phyloP scores from a whole-genome alignment of 2,113 vertebrate species.

The Puma concolor region DNA sequence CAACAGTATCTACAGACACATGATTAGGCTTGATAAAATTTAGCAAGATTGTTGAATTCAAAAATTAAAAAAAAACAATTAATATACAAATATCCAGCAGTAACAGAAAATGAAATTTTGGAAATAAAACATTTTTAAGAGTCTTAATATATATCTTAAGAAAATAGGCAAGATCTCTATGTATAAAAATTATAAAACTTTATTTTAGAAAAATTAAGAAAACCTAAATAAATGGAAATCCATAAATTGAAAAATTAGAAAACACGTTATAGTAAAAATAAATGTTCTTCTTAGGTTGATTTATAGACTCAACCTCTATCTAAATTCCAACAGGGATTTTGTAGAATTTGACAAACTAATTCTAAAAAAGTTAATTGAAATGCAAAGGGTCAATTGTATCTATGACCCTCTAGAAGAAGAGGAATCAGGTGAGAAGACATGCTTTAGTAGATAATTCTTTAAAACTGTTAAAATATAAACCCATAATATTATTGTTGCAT shows the following conservation, averaged over 20 bases:
- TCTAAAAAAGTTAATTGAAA: neutral
- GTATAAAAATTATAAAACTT: neutral
- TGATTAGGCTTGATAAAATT: neutral
- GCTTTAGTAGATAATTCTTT: neutral
- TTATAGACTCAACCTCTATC: neutral
- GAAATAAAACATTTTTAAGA: neutral
- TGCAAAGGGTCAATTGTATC: neutral
- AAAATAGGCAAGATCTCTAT: neutral
- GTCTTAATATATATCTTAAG: neutral
- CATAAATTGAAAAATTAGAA: neutral
- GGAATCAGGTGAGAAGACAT: neutral
- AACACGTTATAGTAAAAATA: neutral
- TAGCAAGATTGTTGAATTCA: neutral
- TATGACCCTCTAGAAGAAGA: neutral
- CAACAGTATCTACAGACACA: neutral
- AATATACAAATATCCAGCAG: neutral
- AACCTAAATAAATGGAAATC: neutral
- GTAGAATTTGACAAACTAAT: neutral
- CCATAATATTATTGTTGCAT: neutral
- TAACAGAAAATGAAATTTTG: neutral
- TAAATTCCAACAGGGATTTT: neutral
- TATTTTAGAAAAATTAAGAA: neutral
- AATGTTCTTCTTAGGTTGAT: neutral
- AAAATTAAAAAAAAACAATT: neutral
- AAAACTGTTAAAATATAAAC: constrained; percentile 28